phyloP scores from a whole-genome alignment of 1,140 invertebrate species.

The Drosophila sp. region DNA sequence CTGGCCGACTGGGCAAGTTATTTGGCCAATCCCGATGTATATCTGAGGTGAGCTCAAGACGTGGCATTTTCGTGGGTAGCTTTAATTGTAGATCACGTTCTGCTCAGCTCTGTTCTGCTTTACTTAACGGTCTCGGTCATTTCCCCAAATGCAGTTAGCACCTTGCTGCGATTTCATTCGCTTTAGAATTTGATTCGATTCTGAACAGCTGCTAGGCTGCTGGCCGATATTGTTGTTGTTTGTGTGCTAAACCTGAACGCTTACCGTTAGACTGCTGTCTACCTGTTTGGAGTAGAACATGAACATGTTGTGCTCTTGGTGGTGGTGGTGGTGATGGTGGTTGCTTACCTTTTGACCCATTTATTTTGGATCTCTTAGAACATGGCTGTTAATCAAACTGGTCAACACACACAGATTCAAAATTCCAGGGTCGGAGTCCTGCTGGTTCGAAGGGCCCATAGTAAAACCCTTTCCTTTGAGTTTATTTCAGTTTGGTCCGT shows the following conservation, averaged over 20 bases:
- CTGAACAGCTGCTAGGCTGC: constrained; percentile 55
- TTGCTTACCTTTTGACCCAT: constrained; percentile 62
- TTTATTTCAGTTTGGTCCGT: not conserved
- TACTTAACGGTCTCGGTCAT: constrained; percentile 43
- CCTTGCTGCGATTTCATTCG: constrained; percentile 62
- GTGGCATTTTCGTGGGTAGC: constrained; percentile 43
- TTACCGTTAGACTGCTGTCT: constrained; percentile 62
- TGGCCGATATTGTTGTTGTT: constrained; percentile 15
- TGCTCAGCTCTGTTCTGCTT: constrained; percentile 41
- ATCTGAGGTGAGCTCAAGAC: constrained; percentile 86
- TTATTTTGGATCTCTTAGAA: constrained; percentile 66
- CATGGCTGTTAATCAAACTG: constrained; percentile 67
- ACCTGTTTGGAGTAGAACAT: constrained; percentile 73
- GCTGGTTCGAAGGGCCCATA: too few species aligned
- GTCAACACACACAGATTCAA: constrained; percentile 60
- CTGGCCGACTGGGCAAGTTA: constrained; percentile 89
- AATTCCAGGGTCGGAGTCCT: constrained; percentile 24
- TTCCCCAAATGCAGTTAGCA: constrained; percentile 60
- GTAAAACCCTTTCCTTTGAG: too few species aligned
- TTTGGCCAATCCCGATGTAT: constrained; percentile 89
- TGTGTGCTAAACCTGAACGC: constrained; percentile 35
- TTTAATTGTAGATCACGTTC: constrained; percentile 66
- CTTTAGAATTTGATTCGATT: constrained; percentile 15
- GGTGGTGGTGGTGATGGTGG: constrained; percentile 27
- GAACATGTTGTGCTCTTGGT: constrained; percentile 23